These are phyloP conservation scores for Ditylenchus dipsaci DNA, from an alignment of 1,140 invertebrate species.

Conservation along the genomic window DNA sequence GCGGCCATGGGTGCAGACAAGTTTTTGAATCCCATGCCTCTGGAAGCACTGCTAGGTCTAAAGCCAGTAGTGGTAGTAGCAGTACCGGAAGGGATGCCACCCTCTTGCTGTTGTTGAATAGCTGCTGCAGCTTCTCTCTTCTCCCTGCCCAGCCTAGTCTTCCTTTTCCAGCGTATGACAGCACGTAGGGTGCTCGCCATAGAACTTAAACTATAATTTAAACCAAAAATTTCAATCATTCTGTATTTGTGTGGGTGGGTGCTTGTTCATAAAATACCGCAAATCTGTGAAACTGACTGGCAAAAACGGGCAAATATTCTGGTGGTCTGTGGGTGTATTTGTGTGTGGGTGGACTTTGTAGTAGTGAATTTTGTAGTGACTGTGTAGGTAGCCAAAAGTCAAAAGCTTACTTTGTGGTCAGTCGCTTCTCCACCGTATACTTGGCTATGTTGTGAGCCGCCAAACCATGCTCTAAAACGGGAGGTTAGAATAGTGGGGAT, in stretches of 20 bases:
- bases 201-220: not conserved
- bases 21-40: too few species aligned
- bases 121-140: not conserved
- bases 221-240: not conserved
- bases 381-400: not conserved
- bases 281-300: not conserved
- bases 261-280: not conserved
- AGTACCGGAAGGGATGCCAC: too few species aligned
- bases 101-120: not conserved
- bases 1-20: too few species aligned
- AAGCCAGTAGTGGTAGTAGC: too few species aligned
- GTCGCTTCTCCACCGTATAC: conserved; percentile 49
- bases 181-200: not conserved
- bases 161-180: not conserved
- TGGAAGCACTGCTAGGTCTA: too few species aligned
- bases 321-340: not conserved
- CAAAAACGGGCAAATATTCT: too few species aligned
- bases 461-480: conserved; percentile 70
- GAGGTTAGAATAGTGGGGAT: too few species aligned
- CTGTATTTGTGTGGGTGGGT: not conserved
- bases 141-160: not conserved
- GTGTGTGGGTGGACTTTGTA: not conserved
- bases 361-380: not conserved
- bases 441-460: conserved; percentile 47
- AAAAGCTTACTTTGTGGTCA: conserved; percentile 40